phyloP scores from a whole-genome alignment of 2,113 vertebrate genomes.

The Rattus rattus region DNA sequence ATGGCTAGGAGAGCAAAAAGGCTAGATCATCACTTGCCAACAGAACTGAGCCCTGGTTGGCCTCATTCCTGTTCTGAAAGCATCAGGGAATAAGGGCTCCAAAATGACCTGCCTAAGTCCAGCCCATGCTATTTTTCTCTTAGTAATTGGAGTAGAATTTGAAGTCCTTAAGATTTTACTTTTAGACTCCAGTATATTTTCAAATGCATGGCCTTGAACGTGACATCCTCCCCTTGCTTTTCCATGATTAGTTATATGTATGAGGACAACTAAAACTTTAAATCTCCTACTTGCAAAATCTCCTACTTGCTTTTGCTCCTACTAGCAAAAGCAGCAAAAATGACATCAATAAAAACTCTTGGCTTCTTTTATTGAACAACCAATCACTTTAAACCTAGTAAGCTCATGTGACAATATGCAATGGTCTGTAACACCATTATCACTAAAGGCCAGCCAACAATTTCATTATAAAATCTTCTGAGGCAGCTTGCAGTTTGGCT shows the following conservation, averaged over 20 bases:
- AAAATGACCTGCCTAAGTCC: neutral
- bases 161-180: slow-evolving; percentile 18
- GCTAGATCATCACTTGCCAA: neutral
- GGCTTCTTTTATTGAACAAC: slow-evolving; percentile 57
- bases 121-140: slow-evolving; percentile 15
- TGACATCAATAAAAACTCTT: slow-evolving; percentile 60
- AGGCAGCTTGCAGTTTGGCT: slow-evolving; percentile 67
- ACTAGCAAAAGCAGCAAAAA: slow-evolving; percentile 57
- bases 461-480: slow-evolving; percentile 68
- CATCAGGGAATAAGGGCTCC: neutral
- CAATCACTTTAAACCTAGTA: slow-evolving; percentile 58
- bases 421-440: slow-evolving; percentile 54
- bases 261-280: slow-evolving; percentile 57
- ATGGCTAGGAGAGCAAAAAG: neutral
- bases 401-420: slow-evolving; percentile 62
- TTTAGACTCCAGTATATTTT: slow-evolving; percentile 24
- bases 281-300: slow-evolving; percentile 66
- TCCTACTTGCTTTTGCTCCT: slow-evolving; percentile 46
- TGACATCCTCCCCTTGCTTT: slow-evolving; percentile 6
- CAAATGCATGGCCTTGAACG: slow-evolving; percentile 8
- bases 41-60: neutral
- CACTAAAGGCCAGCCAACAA: slow-evolving; percentile 54
- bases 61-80: neutral
- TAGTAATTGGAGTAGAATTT: slow-evolving; percentile 29
- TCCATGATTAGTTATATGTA: slow-evolving; percentile 37